Evolutionary conservation across 2,113 vertebrate species (phyloP).

Genomic region (Perca flavescens): DNA sequence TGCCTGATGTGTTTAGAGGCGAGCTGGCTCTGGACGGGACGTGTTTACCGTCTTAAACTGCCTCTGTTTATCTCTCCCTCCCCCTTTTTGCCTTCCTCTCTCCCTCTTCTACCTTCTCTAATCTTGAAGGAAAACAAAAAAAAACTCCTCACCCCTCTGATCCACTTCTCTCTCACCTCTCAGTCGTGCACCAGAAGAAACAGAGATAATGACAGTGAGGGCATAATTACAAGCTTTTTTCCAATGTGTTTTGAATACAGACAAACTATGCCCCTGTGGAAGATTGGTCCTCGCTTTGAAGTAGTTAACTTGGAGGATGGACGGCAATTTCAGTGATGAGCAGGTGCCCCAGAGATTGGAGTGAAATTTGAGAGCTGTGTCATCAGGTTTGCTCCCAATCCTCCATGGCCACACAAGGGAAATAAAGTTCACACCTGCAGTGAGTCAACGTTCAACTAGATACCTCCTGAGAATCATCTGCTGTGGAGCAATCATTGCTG

Average conservation of each 20-base stretch:
- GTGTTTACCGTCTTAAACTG: slow-evolving; percentile 71
- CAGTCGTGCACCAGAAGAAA: slow-evolving; percentile 53
- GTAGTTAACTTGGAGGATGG: slow-evolving; percentile 37
- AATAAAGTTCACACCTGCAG: slow-evolving; percentile 65
- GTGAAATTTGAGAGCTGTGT: slow-evolving; percentile 56
- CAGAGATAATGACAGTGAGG: slow-evolving; percentile 65
- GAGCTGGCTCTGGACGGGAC: slow-evolving; percentile 38
- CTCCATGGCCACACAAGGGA: slow-evolving; percentile 21
- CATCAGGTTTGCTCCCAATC: slow-evolving; percentile 42
- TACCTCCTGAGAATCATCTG: background rate
- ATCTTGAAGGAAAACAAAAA: slow-evolving; percentile 30
- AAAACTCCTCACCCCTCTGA: slow-evolving; percentile 21
- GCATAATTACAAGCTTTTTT: slow-evolving; percentile 60
- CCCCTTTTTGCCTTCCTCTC: slow-evolving; percentile 49
- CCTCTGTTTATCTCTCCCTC: slow-evolving; percentile 74
- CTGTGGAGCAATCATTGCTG: slow-evolving; percentile 22
- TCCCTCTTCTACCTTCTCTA: slow-evolving; percentile 71
- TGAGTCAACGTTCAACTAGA: slow-evolving; percentile 21
- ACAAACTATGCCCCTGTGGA: slow-evolving; percentile 60
- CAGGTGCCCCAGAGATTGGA: slow-evolving; percentile 67
- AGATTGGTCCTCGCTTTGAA: slow-evolving; percentile 59
- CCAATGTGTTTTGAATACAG: slow-evolving; percentile 64
- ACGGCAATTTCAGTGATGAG: slow-evolving; percentile 61
- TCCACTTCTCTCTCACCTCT: slow-evolving; percentile 45
- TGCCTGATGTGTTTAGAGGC: slow-evolving; percentile 63